phyloP scores from a whole-genome alignment of 2,888 invertebrate species.

The Agrochola litura region DNA sequence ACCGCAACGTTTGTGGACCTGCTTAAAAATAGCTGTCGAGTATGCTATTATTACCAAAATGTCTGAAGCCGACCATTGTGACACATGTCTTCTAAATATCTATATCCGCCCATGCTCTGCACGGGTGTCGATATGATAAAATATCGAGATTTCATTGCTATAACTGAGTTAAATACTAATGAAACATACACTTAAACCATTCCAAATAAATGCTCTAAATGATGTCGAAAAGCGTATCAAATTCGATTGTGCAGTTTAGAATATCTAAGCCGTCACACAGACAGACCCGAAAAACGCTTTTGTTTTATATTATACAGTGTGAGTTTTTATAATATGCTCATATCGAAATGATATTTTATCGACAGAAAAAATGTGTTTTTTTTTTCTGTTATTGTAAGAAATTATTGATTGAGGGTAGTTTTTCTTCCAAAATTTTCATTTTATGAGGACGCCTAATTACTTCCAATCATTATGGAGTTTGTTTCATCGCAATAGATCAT shows the following conservation, averaged over 20 bases:
- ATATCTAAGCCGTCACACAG: neutral
- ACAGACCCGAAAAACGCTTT: neutral
- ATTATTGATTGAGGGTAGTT: too few relatives aligned
- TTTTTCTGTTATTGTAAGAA: too few relatives aligned
- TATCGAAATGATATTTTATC: too few relatives aligned
- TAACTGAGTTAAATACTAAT: too few relatives aligned
- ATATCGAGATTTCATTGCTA: too few relatives aligned
- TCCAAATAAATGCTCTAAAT: neutral
- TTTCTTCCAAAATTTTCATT: too few relatives aligned
- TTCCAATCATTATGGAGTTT: too few relatives aligned
- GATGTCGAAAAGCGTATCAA: neutral
- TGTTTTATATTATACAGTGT: neutral
- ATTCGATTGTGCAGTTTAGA: neutral
- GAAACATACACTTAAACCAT: neutral
- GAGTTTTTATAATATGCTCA: too few relatives aligned
- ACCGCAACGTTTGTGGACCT: conserved; percentile 50
- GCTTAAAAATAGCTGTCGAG: conserved; percentile 32
- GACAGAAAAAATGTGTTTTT: too few relatives aligned
- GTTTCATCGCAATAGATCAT: too few relatives aligned
- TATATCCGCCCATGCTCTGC: neutral
- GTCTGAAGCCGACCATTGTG: neutral
- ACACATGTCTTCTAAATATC: neutral
- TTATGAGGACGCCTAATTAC: too few relatives aligned
- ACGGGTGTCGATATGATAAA: too few relatives aligned
- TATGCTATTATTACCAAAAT: neutral